Evolutionary conservation across 2,888 invertebrate genomes (phyloP), one percentile per base, ranked within the genome.

Genomic region (Carcina quercana): DNA sequence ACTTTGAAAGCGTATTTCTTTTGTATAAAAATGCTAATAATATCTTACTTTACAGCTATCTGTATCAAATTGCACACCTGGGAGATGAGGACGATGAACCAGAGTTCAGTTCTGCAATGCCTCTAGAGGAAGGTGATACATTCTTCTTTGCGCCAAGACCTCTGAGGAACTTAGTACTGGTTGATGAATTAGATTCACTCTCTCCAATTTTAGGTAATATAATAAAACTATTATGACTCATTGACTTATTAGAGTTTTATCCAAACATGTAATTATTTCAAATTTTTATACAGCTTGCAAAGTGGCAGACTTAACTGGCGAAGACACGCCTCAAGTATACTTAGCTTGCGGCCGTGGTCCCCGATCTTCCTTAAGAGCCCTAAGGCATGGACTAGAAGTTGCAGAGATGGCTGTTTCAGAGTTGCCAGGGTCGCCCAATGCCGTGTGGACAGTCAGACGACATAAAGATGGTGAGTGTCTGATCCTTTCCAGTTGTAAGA

Each of bases 321-420:
- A 99, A 86, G 99, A 99, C 70, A 98, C 98, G 0, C 98, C 99
- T 0, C 99, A 99, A 79, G 86, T 99, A 40, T 98, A 98, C 74
- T 91, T 97, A 60, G 88, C 97, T 2, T 98, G 98, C 78, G 99
- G 99, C 0, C 86, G 98, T 40, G 98, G 99, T 0, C 94, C 99
- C 0, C 87, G 98, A 25, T 98, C 98, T 0, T 93, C 97, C 0
- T 70, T 99, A 25, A 86, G 97, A 57, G 96, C 98, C 0, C 79
- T 99, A 6, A 87, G 99, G 13, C 99, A 99, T 73, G 99, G 99
- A 51, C 86, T 99, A 30, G 99, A 98, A 86, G 98, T 99, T 1
- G 95, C 97, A 0, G 99, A 99, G 82, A 99, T 99, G 99, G 99
- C 99, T 37, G 98, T 99, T 2, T 98, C 98, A 13, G 99, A 99